Percentiles rank a stretch among this genome's conserved stretches.
Evolutionary conservation across 2,888 invertebrate species (phyloP).

Genomic region (Orchestes rusci): DNA sequence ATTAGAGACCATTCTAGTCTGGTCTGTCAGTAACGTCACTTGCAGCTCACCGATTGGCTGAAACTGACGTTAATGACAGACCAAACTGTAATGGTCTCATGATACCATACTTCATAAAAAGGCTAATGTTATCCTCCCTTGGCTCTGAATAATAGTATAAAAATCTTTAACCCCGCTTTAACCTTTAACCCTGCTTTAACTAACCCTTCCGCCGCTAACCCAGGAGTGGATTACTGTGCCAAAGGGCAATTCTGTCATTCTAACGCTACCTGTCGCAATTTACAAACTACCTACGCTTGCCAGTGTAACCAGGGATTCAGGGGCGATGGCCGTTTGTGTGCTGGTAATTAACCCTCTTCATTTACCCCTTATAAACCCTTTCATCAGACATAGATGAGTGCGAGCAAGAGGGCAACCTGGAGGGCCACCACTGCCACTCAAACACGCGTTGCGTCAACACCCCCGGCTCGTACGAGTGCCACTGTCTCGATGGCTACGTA

Average conservation of each 20-base stretch:
- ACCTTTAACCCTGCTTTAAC: slow-evolving; percentile 11
- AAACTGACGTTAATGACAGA: too few species aligned
- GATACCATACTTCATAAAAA: too few species aligned
- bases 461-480: slow-evolving; percentile 74
- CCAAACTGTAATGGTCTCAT: too few species aligned
- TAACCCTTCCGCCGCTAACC: slow-evolving; percentile 18
- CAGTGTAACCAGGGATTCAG: slow-evolving; percentile 85
- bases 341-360: slow-evolving; percentile 48
- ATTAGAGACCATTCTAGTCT: too few species aligned
- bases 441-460: slow-evolving; percentile 81
- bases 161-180: too few species aligned
- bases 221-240: slow-evolving; percentile 84
- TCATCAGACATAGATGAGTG: slow-evolving; percentile 81
- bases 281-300: slow-evolving; percentile 85
- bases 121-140: too few species aligned
- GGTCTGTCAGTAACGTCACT: too few species aligned
- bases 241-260: slow-evolving; percentile 83
- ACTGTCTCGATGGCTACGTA: slow-evolving; percentile 73
- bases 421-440: slow-evolving; percentile 78
- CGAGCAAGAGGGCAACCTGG: slow-evolving; percentile 64
- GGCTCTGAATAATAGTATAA: too few species aligned
- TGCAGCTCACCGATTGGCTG: too few species aligned
- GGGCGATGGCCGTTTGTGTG: slow-evolving; percentile 74
- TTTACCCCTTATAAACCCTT: neutral
- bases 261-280: slow-evolving; percentile 87